Base-by-base conservation (phyloP, 2,888 invertebrate genomes). In the Abscondita cerata region DNA sequence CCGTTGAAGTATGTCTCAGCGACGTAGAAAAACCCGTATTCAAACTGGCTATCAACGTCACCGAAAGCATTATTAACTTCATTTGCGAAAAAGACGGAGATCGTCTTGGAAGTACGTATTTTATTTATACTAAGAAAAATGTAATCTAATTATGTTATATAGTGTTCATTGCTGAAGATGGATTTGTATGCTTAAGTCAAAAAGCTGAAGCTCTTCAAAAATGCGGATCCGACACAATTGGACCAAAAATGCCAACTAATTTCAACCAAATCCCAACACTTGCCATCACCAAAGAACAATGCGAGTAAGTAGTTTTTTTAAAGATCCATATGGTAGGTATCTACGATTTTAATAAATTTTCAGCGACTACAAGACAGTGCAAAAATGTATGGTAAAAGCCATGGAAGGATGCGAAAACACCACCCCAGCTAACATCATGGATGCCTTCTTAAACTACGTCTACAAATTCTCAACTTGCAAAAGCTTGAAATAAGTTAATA, bases 401-500 rank as follows among this genome's bases (percentile, higher is more conserved):
- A 72, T 91, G 57, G 90, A 90, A 72, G 82, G 81, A 3, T 93
- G 93, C 72, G 74, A 79, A 0, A 88, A 90, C 47, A 89, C 91
- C 3, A 93, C 92, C 0, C 91, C 93, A 0, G 89, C 87, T 25
- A 93, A 93, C 79, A 88, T 93, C 72, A 85, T 89, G 0, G 91
- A 92, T 65, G 87, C 92, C 0, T 83, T 93, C 57, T 88, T 93
- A 74, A 86, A 85, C 66, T 92, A 86, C 74, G 83, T 92, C 6
- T 86, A 85, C 72, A 88, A 25, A 25, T 25, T 25, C 25, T 25
- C 25, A 2, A 25, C 25, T 25, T 25, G 25, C 25, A 25, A 25
- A 25, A 25, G 6, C 6, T 25, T 25, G 25, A 25, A 25, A 25
- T 25, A 25, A 25, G 25, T 25, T 4, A 25, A 6, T 25, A 25